Conservation (phyloP, 2,888 invertebrate genomes). For the Tortrix viridana region DNA sequence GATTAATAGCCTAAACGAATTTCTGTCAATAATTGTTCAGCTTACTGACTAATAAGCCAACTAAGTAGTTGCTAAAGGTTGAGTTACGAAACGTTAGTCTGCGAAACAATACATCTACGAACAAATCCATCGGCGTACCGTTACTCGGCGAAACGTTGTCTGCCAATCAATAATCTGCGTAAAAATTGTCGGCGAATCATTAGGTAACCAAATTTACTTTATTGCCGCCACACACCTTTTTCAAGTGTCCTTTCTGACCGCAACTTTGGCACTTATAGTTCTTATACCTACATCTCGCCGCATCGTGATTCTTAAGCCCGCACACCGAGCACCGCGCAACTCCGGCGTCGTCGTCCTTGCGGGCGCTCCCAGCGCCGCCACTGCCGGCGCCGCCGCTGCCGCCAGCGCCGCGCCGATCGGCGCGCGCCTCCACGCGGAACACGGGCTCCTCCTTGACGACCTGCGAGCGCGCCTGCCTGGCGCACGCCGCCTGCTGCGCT, state of each 20-base stretch:
- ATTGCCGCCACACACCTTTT: slow-evolving; percentile 9
- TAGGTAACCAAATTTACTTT: too few species aligned
- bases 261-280: slow-evolving; percentile 25
- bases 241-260: slow-evolving; percentile 11
- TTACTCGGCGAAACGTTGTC: too few species aligned
- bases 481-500: slow-evolving; percentile 18
- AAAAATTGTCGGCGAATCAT: too few species aligned
- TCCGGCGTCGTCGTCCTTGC: not conserved
- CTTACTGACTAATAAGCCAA: too few species aligned
- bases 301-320: slow-evolving; percentile 41
- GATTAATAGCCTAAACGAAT: too few species aligned
- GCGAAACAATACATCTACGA: too few species aligned
- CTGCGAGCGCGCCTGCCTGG: not conserved
- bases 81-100: too few species aligned
- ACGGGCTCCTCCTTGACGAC: slow-evolving; percentile 1
- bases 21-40: too few species aligned
- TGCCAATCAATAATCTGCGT: too few species aligned
- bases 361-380: not conserved
- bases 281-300: slow-evolving; percentile 10
- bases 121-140: too few species aligned
- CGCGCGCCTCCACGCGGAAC: not conserved
- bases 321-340: not conserved
- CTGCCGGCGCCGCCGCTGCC: too few species aligned
- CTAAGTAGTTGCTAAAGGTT: too few species aligned
- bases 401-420: not conserved